These are phyloP conservation scores for Perognathus longimembris DNA, from an alignment of 2,113 vertebrate genomes.

Conservation along the genomic window DNA sequence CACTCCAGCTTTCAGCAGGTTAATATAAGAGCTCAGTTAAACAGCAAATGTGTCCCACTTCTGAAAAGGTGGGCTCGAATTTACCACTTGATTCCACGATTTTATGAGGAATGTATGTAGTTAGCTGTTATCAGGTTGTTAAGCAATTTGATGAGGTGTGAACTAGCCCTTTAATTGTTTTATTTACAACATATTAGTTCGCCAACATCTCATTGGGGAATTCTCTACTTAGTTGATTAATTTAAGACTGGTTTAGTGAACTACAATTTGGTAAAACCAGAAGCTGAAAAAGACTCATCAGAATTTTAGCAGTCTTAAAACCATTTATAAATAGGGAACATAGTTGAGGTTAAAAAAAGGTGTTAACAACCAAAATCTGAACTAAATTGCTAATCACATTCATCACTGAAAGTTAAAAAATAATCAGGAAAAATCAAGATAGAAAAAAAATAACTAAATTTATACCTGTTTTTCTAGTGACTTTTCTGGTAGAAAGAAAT, in stretches of 20 bases:
- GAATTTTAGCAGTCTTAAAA: constrained; percentile 29
- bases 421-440: constrained; percentile 18
- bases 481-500: constrained; percentile 30
- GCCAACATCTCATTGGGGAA: constrained; percentile 74
- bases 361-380: background rate
- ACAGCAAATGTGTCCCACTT: constrained; percentile 36
- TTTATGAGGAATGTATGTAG: constrained; percentile 82
- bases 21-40: background rate
- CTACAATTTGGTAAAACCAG: constrained; percentile 71
- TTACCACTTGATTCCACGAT: constrained; percentile 72
- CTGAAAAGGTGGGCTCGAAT: constrained; percentile 40
- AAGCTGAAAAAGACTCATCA: constrained; percentile 51
- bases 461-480: background rate
- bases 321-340: background rate
- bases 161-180: constrained; percentile 86
- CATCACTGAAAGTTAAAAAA: constrained; percentile 41
- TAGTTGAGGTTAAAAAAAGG: background rate
- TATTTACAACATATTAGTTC: constrained; percentile 84
- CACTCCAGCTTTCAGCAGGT: background rate
- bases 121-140: constrained; percentile 85
- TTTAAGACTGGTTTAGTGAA: constrained; percentile 66
- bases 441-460: constrained; percentile 43
- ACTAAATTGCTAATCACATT: constrained; percentile 26
- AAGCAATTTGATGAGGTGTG: constrained; percentile 86
- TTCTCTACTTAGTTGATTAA: constrained; percentile 82